phyloP scores from a whole-genome alignment of 53 echinoderm and acorn worm species.

The Luidia sarsii region DNA sequence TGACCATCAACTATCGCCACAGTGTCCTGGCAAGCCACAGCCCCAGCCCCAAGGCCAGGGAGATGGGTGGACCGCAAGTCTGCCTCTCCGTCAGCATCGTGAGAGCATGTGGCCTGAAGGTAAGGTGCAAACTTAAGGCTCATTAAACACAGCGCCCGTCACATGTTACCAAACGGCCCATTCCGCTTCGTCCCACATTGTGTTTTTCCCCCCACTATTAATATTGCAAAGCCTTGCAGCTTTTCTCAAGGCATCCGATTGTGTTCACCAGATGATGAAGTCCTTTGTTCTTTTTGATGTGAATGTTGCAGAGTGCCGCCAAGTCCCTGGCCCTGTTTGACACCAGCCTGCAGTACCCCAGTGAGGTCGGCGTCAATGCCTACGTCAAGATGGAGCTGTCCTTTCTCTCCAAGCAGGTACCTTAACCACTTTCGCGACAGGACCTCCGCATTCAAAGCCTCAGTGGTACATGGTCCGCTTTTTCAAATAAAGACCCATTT shows the following conservation, averaged over 20 bases:
- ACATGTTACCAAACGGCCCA: too few relatives aligned
- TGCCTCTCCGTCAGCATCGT: conserved; percentile 78
- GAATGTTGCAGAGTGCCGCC: conserved; percentile 83
- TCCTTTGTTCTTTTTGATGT: too few relatives aligned
- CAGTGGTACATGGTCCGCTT: too few relatives aligned
- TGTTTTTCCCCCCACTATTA: too few relatives aligned
- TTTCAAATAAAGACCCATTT: too few relatives aligned
- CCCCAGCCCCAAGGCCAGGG: conserved; percentile 2
- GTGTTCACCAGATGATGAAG: too few relatives aligned
- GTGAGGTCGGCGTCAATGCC: conserved; percentile 93
- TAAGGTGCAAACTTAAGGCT: background rate
- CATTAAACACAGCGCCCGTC: too few relatives aligned
- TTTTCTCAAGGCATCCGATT: too few relatives aligned
- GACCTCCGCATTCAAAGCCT: too few relatives aligned
- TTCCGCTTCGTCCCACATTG: too few relatives aligned
- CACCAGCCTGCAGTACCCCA: conserved; percentile 87
- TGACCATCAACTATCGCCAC: conserved; percentile 88
- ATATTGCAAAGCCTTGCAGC: too few relatives aligned
- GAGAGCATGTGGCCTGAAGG: conserved; percentile 96
- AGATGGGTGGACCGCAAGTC: conserved; percentile 56
- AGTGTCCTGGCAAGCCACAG: conserved; percentile 15
- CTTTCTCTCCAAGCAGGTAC: conserved; percentile 88
- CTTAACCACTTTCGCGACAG: background rate
- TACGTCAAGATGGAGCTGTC: conserved; percentile 82
- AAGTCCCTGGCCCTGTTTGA: conserved; percentile 72